Evolutionary conservation across 2,113 vertebrate genomes (phyloP).

Genomic region (Eira barbara): DNA sequence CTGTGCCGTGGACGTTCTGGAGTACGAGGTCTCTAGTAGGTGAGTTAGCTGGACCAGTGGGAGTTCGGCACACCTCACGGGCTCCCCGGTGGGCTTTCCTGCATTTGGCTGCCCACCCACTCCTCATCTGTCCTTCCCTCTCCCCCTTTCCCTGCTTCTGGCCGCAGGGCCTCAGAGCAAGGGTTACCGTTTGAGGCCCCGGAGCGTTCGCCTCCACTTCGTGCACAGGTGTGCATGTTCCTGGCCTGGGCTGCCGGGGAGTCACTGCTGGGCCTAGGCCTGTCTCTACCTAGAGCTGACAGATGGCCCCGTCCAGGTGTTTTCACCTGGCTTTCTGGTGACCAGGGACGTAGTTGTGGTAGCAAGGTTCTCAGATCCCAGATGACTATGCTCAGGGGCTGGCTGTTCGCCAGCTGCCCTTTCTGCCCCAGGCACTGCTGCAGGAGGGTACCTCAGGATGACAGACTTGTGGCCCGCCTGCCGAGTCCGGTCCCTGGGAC

Average conservation of each 20-base stretch:
- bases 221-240: no score
- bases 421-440: neutral
- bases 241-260: neutral
- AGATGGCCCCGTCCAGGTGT: neutral
- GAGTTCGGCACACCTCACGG: neutral
- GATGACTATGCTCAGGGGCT: neutral
- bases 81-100: neutral
- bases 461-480: neutral
- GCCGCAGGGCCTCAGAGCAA: neutral
- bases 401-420: neutral
- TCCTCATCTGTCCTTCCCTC: fast-evolving
- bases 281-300: neutral
- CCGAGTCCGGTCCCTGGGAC: neutral
- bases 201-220: neutral
- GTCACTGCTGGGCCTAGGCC: neutral
- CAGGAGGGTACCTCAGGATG: neutral
- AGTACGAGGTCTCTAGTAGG: slow-evolving; percentile 97
- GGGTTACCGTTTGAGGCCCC: neutral
- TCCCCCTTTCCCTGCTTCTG: neutral
- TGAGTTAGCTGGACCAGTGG: slow-evolving; percentile 65
- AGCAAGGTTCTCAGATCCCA: neutral
- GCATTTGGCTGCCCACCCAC: neutral
- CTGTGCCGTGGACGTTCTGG: slow-evolving; percentile 87
- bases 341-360: neutral
- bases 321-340: neutral